Evolutionary conservation across 30 jellyfish, hydroid and myxozoan species (phyloP).

Genomic region (Phacellophora camtschatica): DNA sequence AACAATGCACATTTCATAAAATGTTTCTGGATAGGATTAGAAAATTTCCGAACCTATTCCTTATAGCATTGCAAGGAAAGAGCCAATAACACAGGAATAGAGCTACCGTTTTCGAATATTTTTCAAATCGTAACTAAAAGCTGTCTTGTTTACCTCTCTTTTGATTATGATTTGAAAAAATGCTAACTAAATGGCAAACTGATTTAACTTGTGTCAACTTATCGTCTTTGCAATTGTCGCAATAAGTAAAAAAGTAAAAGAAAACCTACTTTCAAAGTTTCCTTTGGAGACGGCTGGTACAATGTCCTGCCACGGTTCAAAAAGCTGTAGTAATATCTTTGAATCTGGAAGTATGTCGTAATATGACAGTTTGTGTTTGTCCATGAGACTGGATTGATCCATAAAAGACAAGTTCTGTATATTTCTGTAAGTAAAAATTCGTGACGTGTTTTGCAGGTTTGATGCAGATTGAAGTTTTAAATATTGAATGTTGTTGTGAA

Average conservation of each 20-base stretch:
- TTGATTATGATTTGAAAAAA: too few species aligned
- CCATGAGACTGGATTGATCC: conserved; percentile 67
- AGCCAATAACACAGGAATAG: too few species aligned
- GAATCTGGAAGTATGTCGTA: conserved; percentile 72
- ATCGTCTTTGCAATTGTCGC: neutral
- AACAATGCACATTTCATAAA: too few species aligned
- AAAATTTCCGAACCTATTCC: too few species aligned
- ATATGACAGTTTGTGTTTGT: conserved; percentile 24
- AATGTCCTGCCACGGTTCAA: conserved; percentile 39
- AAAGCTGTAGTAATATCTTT: conserved; percentile 25
- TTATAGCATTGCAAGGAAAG: too few species aligned
- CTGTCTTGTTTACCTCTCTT: too few species aligned
- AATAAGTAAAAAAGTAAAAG: neutral
- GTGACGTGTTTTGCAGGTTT: too few species aligned
- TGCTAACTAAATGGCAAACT: neutral
- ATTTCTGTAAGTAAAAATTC: conserved; percentile 4
- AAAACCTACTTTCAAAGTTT: conserved; percentile 39
- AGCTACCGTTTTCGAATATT: too few species aligned
- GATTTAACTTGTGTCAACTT: neutral
- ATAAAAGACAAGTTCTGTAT: conserved; percentile 51
- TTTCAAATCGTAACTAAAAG: too few species aligned
- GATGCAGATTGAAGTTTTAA: too few species aligned
- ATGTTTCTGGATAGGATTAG: too few species aligned
- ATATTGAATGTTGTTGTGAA: too few species aligned
- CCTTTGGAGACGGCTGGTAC: conserved; percentile 54